Evolutionary conservation across 2,113 vertebrate species (phyloP).

Genomic region (Scophthalmus maximus): DNA sequence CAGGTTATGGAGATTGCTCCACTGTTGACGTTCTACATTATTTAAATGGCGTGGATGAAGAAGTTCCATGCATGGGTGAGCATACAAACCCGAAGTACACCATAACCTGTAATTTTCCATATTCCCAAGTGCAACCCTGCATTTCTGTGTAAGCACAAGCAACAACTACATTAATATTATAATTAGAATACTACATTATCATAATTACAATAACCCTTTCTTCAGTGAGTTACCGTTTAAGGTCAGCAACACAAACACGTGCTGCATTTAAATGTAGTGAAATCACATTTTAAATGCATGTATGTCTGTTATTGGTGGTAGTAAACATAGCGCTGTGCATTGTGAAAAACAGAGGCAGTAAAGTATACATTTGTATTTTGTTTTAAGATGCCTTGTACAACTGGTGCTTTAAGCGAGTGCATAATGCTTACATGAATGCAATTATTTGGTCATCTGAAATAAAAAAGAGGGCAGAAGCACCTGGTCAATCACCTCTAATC

Average conservation of each 20-base stretch:
- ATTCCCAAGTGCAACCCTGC: not conserved
- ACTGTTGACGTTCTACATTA: not conserved
- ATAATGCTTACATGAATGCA: conserved; percentile 3
- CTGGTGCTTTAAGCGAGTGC: conserved; percentile 3
- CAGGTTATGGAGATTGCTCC: not conserved
- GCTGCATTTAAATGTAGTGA: not conserved
- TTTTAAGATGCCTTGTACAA: not conserved
- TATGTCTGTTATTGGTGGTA: not conserved
- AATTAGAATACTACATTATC: not conserved
- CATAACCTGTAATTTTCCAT: conserved; percentile 5
- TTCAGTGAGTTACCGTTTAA: not conserved
- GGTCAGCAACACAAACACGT: not conserved
- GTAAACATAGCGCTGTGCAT: not conserved
- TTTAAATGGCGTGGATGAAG: conserved; percentile 19
- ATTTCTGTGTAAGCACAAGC: not conserved
- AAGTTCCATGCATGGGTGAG: conserved; percentile 19
- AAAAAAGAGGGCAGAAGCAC: not conserved
- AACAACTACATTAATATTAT: not conserved
- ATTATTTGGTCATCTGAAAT: not conserved
- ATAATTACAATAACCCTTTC: not conserved
- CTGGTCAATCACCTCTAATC: not conserved
- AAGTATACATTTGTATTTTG: not conserved
- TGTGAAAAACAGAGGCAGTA: not conserved
- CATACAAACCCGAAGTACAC: not conserved
- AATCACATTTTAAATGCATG: not conserved